A percentile compares a stretch with the other conserved stretches of the same genome.
These are phyloP conservation scores for Geotrypetes seraphini DNA, from an alignment of 2,797 vertebrate genomes.

Conservation along the genomic window DNA sequence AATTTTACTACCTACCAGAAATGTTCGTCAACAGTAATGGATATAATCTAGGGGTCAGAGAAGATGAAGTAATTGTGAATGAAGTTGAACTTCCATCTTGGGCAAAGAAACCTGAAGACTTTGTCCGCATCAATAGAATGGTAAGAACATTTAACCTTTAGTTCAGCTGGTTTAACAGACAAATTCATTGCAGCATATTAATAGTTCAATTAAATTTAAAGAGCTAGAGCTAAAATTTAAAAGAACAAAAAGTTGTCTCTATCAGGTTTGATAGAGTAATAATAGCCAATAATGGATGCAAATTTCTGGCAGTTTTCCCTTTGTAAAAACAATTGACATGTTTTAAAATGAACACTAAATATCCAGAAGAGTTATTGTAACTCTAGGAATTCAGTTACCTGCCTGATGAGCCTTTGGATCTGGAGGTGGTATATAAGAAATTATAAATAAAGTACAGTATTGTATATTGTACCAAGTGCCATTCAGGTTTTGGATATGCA, in stretches of 20 bases:
- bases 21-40: slow-evolving; percentile 96
- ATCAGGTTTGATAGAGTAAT: background rate
- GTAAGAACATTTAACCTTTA: slow-evolving; percentile 51
- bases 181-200: too few relatives aligned
- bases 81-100: slow-evolving; percentile 87
- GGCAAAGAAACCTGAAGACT: slow-evolving; percentile 94
- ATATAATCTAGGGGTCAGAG: slow-evolving; percentile 80
- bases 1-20: slow-evolving; percentile 96
- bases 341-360: background rate
- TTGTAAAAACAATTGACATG: background rate
- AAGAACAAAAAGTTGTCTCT: background rate
- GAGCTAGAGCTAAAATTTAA: slow-evolving; percentile 5
- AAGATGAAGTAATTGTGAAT: slow-evolving; percentile 73
- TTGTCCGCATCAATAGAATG: slow-evolving; percentile 94
- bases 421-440: background rate
- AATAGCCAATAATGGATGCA: background rate
- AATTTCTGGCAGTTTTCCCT: slow-evolving; percentile 12
- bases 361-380: background rate
- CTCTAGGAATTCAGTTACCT: too few relatives aligned
- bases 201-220: slow-evolving; percentile 7
- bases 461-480: background rate
- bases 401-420: too few relatives aligned
- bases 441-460: background rate
- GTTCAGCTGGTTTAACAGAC: slow-evolving; percentile 1
- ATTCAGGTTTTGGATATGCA: too few relatives aligned